Evolutionary conservation across 2,888 invertebrate genomes (phyloP).

Genomic region (Sminthurides aquaticus): DNA sequence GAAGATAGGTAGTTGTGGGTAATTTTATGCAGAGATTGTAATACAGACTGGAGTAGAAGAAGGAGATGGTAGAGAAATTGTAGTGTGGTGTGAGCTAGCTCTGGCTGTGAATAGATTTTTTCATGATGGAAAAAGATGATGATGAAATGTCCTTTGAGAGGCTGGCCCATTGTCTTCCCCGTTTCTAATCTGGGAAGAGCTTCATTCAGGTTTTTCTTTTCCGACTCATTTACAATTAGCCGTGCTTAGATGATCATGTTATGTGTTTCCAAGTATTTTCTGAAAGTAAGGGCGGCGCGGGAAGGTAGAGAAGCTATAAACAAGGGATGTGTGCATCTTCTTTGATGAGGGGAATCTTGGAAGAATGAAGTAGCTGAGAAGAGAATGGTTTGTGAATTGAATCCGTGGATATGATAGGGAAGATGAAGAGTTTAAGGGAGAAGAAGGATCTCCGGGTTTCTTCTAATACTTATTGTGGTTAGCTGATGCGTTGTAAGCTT

Average conservation of each 20-base stretch:
- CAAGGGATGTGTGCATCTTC: too few species aligned
- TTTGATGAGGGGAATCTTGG: too few species aligned
- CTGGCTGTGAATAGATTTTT: too few species aligned
- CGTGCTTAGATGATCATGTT: conserved; percentile 30
- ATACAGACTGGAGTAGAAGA: too few species aligned
- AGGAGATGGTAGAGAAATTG: not conserved
- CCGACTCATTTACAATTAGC: conserved; percentile 42
- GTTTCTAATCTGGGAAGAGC: conserved; percentile 28
- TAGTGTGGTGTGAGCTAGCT: too few species aligned
- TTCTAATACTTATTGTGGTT: not conserved
- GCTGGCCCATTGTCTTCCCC: conserved; percentile 27
- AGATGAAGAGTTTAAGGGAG: too few species aligned
- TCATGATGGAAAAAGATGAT: conserved; percentile 21
- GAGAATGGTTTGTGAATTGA: not conserved
- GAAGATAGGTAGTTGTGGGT: not conserved
- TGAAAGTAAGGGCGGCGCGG: too few species aligned
- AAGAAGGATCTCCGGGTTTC: too few species aligned
- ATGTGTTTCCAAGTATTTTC: not conserved
- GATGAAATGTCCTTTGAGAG: conserved; percentile 27
- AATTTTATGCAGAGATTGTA: conserved; percentile 4
- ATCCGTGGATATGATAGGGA: too few species aligned
- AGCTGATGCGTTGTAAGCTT: not conserved
- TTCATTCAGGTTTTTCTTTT: conserved; percentile 32
- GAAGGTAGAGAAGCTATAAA: too few species aligned
- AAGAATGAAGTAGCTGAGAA: too few species aligned